These are phyloP conservation scores for Eumaeus atala DNA, from an alignment of 1,140 invertebrate species.

Conservation along the genomic window DNA sequence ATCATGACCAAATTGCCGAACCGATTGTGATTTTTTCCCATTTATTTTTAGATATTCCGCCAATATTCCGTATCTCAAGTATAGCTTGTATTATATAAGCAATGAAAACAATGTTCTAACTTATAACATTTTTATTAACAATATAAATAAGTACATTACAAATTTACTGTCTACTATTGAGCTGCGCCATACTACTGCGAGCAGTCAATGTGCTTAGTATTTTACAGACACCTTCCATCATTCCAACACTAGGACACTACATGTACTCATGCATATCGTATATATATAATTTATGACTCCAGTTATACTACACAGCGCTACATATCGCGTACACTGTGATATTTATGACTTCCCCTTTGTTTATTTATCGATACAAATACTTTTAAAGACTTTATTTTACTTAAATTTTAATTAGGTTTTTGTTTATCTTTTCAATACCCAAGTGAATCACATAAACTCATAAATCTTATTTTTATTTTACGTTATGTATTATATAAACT, in stretches of 20 bases:
- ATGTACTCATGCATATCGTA: slow-evolving; percentile 47
- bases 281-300: slow-evolving; percentile 15
- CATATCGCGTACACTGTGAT: background rate
- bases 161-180: slow-evolving; percentile 70
- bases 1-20: too few relatives aligned
- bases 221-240: slow-evolving; percentile 8
- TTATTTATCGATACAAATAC: slow-evolving; percentile 8
- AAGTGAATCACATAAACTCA: slow-evolving; percentile 1
- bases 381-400: slow-evolving; percentile 5
- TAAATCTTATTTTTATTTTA: background rate
- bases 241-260: slow-evolving; percentile 32
- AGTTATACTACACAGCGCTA: slow-evolving; percentile 2
- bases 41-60: too few relatives aligned
- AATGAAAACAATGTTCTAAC: slow-evolving; percentile 40
- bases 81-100: background rate
- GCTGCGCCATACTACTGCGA: slow-evolving; percentile 68
- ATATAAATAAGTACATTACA: slow-evolving; percentile 72
- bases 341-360: slow-evolving; percentile 5
- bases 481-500: background rate
- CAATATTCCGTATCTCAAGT: too few relatives aligned
- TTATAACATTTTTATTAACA: slow-evolving; percentile 73
- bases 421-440: background rate
- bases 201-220: slow-evolving; percentile 56
- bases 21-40: too few relatives aligned
- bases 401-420: background rate